phyloP scores from a whole-genome alignment of 2,888 invertebrate genomes.

The Athalia circularis region DNA sequence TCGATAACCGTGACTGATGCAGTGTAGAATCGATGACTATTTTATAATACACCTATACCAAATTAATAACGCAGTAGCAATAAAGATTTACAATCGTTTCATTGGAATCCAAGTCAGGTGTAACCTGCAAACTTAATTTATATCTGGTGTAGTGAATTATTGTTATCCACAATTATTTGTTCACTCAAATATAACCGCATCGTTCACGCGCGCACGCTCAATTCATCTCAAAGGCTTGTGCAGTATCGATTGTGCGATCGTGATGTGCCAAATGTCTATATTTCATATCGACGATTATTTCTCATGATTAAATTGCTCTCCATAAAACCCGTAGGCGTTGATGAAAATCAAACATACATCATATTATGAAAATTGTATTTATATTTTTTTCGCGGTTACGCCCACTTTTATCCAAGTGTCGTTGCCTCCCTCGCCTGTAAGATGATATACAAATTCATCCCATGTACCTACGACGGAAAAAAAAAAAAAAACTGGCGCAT shows the following conservation, averaged over 20 bases:
- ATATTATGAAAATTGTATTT: background rate
- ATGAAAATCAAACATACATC: background rate
- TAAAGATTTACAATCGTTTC: conserved; percentile 26
- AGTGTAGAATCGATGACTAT: conserved; percentile 18
- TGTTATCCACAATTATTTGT: too few species aligned
- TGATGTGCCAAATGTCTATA: too few species aligned
- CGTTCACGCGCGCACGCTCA: too few species aligned
- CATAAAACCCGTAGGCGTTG: too few species aligned
- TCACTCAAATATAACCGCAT: too few species aligned
- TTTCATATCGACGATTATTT: too few species aligned
- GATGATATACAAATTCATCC: background rate
- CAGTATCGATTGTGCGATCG: too few species aligned
- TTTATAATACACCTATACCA: background rate
- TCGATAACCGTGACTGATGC: conserved; percentile 22
- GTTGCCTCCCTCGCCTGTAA: too few species aligned
- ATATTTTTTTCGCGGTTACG: background rate
- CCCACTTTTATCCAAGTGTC: background rate
- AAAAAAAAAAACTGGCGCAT: background rate
- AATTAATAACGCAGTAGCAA: background rate
- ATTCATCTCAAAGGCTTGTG: too few species aligned
- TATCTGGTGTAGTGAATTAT: background rate
- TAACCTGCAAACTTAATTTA: conserved; percentile 1
- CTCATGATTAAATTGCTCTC: too few species aligned
- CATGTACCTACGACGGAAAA: background rate
- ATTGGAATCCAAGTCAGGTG: conserved; percentile 9